Conservation (phyloP, 2,113 vertebrate species). For the Xenopus laevis region DNA sequence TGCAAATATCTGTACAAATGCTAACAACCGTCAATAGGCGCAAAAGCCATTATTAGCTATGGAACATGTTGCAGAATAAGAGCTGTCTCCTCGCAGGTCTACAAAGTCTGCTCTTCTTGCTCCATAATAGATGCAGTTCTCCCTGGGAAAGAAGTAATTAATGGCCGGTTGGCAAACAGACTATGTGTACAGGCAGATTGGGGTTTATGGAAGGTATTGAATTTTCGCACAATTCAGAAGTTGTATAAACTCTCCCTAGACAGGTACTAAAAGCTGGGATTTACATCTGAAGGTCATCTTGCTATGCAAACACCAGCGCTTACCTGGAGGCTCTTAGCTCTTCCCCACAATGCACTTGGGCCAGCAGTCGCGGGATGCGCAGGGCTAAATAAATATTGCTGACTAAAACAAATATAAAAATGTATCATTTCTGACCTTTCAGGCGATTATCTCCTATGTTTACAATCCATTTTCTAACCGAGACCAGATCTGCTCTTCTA, state of each 20-base stretch:
- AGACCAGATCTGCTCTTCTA: neutral
- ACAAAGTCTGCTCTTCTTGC: neutral
- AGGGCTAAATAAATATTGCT: conserved; percentile 17
- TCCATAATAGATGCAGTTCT: neutral
- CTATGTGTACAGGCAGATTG: neutral
- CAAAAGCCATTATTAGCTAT: conserved; percentile 40
- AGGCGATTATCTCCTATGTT: neutral
- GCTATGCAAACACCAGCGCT: conserved; percentile 20
- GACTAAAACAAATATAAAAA: conserved; percentile 24
- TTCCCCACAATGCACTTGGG: conserved; percentile 7
- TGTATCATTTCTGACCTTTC: conserved; percentile 31
- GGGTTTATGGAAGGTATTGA: conserved; percentile 29
- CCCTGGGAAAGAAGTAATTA: conserved; percentile 14
- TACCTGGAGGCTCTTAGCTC: neutral
- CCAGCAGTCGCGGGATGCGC: neutral
- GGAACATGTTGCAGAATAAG: conserved; percentile 13
- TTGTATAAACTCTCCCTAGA: conserved; percentile 4
- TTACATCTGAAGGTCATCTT: conserved; percentile 34
- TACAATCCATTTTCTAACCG: neutral
- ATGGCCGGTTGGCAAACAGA: neutral
- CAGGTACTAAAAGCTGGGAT: conserved; percentile 15
- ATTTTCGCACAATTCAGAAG: conserved; percentile 15
- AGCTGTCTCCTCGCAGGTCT: neutral
- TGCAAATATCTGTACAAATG: conserved; percentile 36
- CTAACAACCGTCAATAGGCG: conserved; percentile 33